A percentile compares a stretch with the other conserved stretches of the same genome.
Conservation (phyloP, 1,140 invertebrate genomes). For the Zaprionus gabonicus region DNA sequence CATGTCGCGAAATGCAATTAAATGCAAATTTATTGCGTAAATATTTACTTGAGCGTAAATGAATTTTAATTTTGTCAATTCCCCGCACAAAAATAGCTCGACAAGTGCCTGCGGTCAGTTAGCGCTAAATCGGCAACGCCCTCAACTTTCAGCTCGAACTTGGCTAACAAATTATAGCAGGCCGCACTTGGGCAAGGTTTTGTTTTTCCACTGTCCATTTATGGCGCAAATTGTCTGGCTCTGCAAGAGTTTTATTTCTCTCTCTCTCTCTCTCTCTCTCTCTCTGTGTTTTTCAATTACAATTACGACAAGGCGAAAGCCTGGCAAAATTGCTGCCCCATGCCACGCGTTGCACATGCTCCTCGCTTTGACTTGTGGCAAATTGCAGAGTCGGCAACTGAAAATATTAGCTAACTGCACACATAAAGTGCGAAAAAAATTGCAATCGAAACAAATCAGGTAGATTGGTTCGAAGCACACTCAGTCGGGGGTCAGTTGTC, state of each 20-base stretch:
- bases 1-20: slow-evolving; percentile 66
- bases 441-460: slow-evolving; percentile 22
- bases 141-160: slow-evolving; percentile 11
- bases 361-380: slow-evolving; percentile 24
- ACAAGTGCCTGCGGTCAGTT: slow-evolving; percentile 36
- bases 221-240: neutral
- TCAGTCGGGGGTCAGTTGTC: slow-evolving; percentile 10
- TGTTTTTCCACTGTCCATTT: slow-evolving; percentile 9
- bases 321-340: slow-evolving; percentile 24
- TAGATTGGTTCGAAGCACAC: slow-evolving; percentile 26
- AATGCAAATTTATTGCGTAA: slow-evolving; percentile 83
- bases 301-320: slow-evolving; percentile 15
- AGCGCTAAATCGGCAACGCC: neutral
- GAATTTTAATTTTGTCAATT: slow-evolving; percentile 79
- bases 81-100: slow-evolving; percentile 26
- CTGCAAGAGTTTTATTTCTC: neutral
- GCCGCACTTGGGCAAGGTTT: too few relatives aligned
- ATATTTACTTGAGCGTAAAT: slow-evolving; percentile 83
- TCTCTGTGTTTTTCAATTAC: slow-evolving; percentile 14
- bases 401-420: slow-evolving; percentile 36
- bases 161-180: slow-evolving; percentile 30
- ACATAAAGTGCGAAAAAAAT: slow-evolving; percentile 41
- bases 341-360: slow-evolving; percentile 34
- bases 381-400: slow-evolving; percentile 29
- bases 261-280: neutral